These are phyloP conservation scores for Chromoteleia sp. DNA, from an alignment of 2,888 invertebrate species.

Conservation along the genomic window DNA sequence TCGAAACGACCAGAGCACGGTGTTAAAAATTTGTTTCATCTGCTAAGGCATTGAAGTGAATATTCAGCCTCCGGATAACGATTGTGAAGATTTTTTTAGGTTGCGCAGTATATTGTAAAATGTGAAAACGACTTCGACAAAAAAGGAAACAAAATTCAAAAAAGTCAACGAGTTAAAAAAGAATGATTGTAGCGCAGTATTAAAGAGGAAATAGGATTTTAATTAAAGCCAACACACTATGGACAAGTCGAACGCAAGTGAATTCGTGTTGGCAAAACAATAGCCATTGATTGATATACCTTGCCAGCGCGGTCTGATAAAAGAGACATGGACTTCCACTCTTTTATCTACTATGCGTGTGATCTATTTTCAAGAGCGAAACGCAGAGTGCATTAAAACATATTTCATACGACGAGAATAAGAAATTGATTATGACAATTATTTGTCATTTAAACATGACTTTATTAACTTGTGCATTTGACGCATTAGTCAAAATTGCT, in stretches of 20 bases:
- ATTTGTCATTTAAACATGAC: background rate
- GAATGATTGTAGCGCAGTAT: background rate
- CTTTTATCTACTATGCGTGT: constrained; percentile 9
- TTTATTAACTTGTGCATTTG: too few species aligned
- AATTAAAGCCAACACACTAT: constrained; percentile 27
- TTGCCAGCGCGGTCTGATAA: constrained; percentile 23
- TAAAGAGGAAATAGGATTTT: constrained; percentile 37
- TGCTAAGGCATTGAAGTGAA: constrained; percentile 6
- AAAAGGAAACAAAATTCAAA: constrained; percentile 11
- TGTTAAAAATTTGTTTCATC: constrained; percentile 8
- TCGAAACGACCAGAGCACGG: background rate
- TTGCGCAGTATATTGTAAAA: constrained; percentile 10
- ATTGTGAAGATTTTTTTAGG: background rate
- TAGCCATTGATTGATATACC: constrained; percentile 38
- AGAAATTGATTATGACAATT: background rate
- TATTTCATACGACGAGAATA: background rate
- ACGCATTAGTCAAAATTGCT: too few species aligned
- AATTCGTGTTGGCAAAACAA: constrained; percentile 33
- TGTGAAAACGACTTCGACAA: background rate
- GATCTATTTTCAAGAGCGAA: constrained; percentile 16
- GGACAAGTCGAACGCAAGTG: constrained; percentile 27
- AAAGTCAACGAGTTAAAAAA: constrained; percentile 13
- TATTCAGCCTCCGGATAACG: constrained; percentile 1
- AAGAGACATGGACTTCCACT: constrained; percentile 14
- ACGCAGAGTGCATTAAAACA: background rate